These are phyloP conservation scores for Apamea epomidion DNA, from an alignment of 2,888 invertebrate species.

Conservation along the genomic window DNA sequence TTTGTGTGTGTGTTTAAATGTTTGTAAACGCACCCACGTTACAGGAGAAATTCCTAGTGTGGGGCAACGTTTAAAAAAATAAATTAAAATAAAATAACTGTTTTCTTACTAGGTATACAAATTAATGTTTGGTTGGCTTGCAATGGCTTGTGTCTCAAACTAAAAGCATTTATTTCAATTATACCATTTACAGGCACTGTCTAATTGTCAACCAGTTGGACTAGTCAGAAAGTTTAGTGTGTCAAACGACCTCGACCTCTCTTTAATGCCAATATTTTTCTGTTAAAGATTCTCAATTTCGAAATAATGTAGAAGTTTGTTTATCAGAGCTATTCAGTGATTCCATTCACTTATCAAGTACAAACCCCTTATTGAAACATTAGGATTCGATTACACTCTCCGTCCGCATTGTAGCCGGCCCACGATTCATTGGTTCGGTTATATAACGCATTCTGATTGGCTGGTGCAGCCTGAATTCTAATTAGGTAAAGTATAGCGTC, in stretches of 20 bases:
- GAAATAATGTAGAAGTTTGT: background rate
- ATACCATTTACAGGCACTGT: background rate
- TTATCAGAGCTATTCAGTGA: background rate
- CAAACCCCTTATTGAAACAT: constrained; percentile 40
- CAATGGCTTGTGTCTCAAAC: background rate
- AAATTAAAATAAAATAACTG: too few species aligned
- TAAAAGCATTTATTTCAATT: background rate
- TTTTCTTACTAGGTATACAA: background rate
- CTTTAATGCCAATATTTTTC: background rate
- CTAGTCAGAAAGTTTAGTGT: background rate
- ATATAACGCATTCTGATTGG: constrained; percentile 55
- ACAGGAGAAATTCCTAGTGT: too few species aligned
- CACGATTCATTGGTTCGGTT: constrained; percentile 46
- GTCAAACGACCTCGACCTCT: background rate
- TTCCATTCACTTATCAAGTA: constrained; percentile 22
- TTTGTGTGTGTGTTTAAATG: too few species aligned
- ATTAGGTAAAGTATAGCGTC: constrained; percentile 57
- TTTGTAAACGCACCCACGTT: too few species aligned
- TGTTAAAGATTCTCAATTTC: background rate
- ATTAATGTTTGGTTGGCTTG: background rate
- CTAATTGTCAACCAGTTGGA: background rate
- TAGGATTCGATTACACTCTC: constrained; percentile 37
- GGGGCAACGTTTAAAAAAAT: too few species aligned
- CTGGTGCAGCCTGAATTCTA: constrained; percentile 53
- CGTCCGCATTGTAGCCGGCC: constrained; percentile 23